phyloP scores from a whole-genome alignment of 2,888 invertebrate genomes.

The Thyatira batis region DNA sequence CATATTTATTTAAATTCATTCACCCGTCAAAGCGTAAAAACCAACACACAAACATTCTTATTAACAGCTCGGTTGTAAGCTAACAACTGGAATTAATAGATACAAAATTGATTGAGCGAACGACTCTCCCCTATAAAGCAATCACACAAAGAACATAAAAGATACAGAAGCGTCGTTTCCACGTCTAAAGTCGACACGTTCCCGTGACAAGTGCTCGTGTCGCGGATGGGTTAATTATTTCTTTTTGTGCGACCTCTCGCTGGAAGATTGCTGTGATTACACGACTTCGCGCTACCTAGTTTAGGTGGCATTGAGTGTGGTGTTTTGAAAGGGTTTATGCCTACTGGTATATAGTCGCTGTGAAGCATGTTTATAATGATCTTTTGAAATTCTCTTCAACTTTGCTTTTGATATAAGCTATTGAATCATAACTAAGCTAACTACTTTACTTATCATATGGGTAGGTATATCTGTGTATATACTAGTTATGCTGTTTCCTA shows the following conservation, averaged over 20 bases:
- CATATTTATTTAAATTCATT: too few species aligned
- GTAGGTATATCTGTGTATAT: too few species aligned
- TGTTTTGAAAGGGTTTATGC: neutral
- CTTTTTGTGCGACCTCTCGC: constrained; percentile 64
- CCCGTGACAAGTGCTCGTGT: constrained; percentile 49
- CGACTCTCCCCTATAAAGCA: neutral
- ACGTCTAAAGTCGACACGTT: constrained; percentile 21
- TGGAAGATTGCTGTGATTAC: constrained; percentile 70
- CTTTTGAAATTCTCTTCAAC: neutral
- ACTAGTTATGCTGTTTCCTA: too few species aligned
- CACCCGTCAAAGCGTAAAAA: too few species aligned
- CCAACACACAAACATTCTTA: too few species aligned
- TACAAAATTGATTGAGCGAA: too few species aligned
- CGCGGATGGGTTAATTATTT: constrained; percentile 69
- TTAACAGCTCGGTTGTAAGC: too few species aligned
- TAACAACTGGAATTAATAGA: too few species aligned
- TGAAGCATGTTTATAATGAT: neutral
- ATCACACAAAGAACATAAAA: neutral
- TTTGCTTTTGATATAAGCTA: too few species aligned
- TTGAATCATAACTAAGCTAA: too few species aligned
- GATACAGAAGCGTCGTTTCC: constrained; percentile 1
- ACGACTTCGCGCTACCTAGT: constrained; percentile 48
- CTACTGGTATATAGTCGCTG: neutral
- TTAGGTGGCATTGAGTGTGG: constrained; percentile 21
- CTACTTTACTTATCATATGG: too few species aligned